Percentiles rank a stretch among this genome's conserved stretches.
These are phyloP conservation scores for Puntigrus tetrazona DNA, from an alignment of 2,113 vertebrate species.

Conservation along the genomic window DNA sequence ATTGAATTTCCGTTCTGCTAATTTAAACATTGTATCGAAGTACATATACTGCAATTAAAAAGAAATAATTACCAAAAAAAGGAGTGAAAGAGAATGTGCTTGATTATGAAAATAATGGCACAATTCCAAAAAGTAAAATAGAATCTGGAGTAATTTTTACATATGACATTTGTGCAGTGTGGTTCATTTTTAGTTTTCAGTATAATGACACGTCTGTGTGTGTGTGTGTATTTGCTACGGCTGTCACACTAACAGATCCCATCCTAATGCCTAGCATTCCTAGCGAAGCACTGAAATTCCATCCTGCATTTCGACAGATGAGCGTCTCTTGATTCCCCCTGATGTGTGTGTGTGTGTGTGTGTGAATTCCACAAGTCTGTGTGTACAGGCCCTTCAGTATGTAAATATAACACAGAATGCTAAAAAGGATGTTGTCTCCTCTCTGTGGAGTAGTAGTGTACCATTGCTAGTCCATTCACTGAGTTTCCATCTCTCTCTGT, in stretches of 20 bases:
- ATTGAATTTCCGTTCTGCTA: background rate
- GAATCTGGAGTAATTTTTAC: background rate
- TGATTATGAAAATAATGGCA: background rate
- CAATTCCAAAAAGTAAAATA: background rate
- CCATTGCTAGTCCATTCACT: background rate
- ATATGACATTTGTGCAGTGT: background rate
- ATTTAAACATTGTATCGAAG: background rate
- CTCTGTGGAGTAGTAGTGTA: background rate
- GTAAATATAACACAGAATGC: constrained; percentile 33
- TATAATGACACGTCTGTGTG: background rate
- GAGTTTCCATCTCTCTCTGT: constrained; percentile 10
- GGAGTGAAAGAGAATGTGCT: background rate
- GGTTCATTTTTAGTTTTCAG: background rate
- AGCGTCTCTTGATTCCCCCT: background rate
- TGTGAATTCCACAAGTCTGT: constrained; percentile 15
- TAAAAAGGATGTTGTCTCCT: background rate
- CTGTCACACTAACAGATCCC: constrained; percentile 12
- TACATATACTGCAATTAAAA: background rate
- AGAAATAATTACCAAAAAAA: background rate
- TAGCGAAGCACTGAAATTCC: constrained; percentile 19
- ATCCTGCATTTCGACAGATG: background rate
- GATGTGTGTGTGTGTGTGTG: constrained; percentile 9
- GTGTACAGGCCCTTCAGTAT: constrained; percentile 14
- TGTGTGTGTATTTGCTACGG: background rate
- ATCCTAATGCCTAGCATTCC: constrained; percentile 9